phyloP scores from a whole-genome alignment of 2,113 vertebrate species.

The Crotalus horridus region DNA sequence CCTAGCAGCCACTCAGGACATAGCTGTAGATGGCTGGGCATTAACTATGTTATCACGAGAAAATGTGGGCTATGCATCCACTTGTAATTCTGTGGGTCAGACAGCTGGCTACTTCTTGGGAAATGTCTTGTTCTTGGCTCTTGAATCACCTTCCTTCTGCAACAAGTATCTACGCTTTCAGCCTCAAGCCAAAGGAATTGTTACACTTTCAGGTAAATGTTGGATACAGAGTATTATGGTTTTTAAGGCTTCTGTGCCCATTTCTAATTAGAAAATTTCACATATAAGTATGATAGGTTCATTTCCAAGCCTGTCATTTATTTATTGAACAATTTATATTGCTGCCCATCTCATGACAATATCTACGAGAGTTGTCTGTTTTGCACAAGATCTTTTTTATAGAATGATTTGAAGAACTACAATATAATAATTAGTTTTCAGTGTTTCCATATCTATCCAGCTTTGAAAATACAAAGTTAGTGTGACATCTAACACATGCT shows the following conservation, averaged over 20 bases:
- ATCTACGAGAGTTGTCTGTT: neutral
- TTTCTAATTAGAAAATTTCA: neutral
- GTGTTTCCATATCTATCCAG: neutral
- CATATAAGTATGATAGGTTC: neutral
- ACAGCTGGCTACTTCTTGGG: slow-evolving; percentile 97
- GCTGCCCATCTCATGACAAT: neutral
- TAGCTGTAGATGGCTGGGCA: slow-evolving; percentile 97
- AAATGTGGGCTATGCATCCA: slow-evolving; percentile 97
- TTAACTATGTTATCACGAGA: slow-evolving; percentile 94
- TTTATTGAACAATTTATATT: neutral
- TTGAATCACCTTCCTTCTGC: slow-evolving; percentile 95
- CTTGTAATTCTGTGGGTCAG: slow-evolving; percentile 97
- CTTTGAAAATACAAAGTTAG: neutral
- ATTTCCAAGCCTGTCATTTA: neutral
- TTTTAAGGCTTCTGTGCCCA: neutral
- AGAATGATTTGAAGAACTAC: neutral
- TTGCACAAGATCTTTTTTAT: neutral
- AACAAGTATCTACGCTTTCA: slow-evolving; percentile 91
- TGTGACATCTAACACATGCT: neutral
- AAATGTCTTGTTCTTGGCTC: slow-evolving; percentile 93
- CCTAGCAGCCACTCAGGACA: slow-evolving; percentile 97
- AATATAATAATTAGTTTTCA: neutral
- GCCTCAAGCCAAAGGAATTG: slow-evolving; percentile 84
- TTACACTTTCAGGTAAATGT: slow-evolving; percentile 86
- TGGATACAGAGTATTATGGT: neutral